phyloP scores from a whole-genome alignment of 2,888 invertebrate genomes.

The Erannis defoliaria region DNA sequence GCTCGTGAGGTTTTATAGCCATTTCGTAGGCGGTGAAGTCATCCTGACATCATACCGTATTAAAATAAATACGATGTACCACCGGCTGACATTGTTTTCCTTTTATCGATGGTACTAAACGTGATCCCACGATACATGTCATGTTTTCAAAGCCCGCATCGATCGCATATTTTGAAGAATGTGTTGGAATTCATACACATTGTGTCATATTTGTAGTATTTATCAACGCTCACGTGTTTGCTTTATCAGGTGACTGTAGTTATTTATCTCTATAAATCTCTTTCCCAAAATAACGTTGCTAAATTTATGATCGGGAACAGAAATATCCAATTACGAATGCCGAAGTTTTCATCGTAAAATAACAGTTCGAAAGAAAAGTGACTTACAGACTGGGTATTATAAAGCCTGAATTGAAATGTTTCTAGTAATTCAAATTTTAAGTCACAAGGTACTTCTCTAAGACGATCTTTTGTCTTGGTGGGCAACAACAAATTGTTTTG shows the following conservation, averaged over 20 bases:
- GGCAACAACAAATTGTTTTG: constrained; percentile 44
- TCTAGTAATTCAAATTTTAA: constrained; percentile 22
- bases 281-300: constrained; percentile 23
- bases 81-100: constrained; percentile 54
- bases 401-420: constrained; percentile 23
- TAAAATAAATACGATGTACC: constrained; percentile 51
- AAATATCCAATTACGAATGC: constrained; percentile 14
- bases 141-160: constrained; percentile 29
- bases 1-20: constrained; percentile 41
- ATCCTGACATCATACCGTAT: constrained; percentile 54
- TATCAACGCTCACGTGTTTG: constrained; percentile 12
- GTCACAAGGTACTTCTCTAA: constrained; percentile 21
- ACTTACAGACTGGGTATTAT: constrained; percentile 23
- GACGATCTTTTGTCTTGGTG: constrained; percentile 13
- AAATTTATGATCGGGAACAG: not conserved
- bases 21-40: constrained; percentile 34
- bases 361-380: constrained; percentile 14
- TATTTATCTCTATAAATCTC: constrained; percentile 25
- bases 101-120: constrained; percentile 53
- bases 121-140: constrained; percentile 38
- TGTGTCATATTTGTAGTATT: constrained; percentile 10
- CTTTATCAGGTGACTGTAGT: constrained; percentile 11
- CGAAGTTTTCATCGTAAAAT: constrained; percentile 19
- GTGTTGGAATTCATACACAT: constrained; percentile 9
- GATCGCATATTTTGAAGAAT: constrained; percentile 13